Evolutionary conservation across 2,113 vertebrate species (phyloP).

Genomic region (Nannobrachium achirus): DNA sequence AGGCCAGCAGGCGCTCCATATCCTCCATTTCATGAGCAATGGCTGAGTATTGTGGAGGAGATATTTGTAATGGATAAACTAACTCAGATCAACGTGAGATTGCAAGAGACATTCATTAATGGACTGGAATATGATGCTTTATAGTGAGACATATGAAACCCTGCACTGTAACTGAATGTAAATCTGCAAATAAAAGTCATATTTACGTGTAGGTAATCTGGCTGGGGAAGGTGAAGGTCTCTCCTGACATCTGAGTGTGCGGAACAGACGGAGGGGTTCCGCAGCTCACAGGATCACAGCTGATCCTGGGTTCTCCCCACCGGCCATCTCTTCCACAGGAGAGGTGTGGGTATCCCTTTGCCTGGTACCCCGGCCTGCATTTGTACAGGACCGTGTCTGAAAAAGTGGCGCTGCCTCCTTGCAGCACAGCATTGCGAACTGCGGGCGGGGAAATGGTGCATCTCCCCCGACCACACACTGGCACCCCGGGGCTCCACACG

Average conservation of each 20-base stretch:
- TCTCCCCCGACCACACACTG: slow-evolving; percentile 82
- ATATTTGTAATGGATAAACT: neutral
- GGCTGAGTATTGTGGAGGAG: too few relatives aligned
- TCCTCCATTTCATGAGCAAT: too few relatives aligned
- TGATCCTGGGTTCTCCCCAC: slow-evolving; percentile 88
- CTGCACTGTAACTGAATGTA: too few relatives aligned
- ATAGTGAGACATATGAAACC: neutral
- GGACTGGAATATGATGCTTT: too few relatives aligned
- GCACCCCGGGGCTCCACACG: slow-evolving; percentile 89
- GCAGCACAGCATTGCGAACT: slow-evolving; percentile 85
- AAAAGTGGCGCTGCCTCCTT: slow-evolving; percentile 77
- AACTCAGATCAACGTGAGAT: too few relatives aligned
- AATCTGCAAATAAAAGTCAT: neutral
- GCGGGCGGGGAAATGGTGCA: slow-evolving; percentile 86
- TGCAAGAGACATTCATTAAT: neutral
- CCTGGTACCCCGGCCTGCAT: slow-evolving; percentile 86
- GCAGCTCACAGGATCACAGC: slow-evolving; percentile 87
- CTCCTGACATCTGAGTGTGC: slow-evolving; percentile 81
- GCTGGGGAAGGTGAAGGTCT: slow-evolving; percentile 84
- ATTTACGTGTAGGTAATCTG: slow-evolving; percentile 90
- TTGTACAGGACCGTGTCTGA: slow-evolving; percentile 86
- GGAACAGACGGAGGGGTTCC: slow-evolving; percentile 84
- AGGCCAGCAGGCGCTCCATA: too few relatives aligned
- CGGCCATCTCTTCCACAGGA: slow-evolving; percentile 83
- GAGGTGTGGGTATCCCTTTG: slow-evolving; percentile 81